Conservation (phyloP, 2,888 invertebrate genomes). For the Parapristionchus giblindavisi region DNA sequence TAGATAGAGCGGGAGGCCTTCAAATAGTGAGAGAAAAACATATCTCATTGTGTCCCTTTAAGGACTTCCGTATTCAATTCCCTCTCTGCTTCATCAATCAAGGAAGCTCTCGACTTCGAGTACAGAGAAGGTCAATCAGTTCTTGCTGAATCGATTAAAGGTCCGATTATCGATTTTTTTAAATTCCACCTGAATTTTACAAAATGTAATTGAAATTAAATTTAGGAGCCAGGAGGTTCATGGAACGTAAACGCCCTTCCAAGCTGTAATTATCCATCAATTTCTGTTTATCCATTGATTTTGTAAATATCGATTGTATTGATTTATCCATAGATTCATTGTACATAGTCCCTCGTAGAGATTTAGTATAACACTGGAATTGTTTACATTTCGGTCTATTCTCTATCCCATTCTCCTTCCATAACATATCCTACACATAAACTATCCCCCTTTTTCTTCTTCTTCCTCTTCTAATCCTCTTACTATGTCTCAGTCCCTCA, state of each 20-base stretch:
- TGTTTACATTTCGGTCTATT: conserved; percentile 20
- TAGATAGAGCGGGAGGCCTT: no score
- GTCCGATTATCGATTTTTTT: no score
- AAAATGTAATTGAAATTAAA: not conserved
- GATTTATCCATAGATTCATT: conserved; percentile 4
- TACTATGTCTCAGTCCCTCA: not conserved
- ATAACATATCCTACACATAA: conserved; percentile 30
- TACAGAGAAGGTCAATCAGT: conserved; percentile 20
- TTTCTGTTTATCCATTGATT: not conserved
- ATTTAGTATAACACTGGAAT: not conserved
- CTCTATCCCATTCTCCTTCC: conserved; percentile 2
- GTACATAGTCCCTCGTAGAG: not conserved
- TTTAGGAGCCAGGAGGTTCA: conserved; percentile 31
- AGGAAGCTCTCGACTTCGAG: conserved; percentile 29
- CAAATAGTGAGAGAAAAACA: no score
- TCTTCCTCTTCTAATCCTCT: conserved; percentile 15
- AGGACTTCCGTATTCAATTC: conserved; percentile 31
- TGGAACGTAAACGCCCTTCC: not conserved
- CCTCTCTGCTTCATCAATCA: conserved; percentile 12
- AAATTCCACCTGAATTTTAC: not conserved
- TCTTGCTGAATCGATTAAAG: conserved; percentile 29
- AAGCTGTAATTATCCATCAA: conserved; percentile 27
- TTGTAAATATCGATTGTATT: not conserved
- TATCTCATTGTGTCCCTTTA: not conserved
- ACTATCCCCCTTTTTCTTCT: conserved; percentile 6